A percentile compares a stretch with the other conserved stretches of the same genome.
phyloP scores from a whole-genome alignment of 2,113 vertebrate species.

The Promerops cafer region DNA sequence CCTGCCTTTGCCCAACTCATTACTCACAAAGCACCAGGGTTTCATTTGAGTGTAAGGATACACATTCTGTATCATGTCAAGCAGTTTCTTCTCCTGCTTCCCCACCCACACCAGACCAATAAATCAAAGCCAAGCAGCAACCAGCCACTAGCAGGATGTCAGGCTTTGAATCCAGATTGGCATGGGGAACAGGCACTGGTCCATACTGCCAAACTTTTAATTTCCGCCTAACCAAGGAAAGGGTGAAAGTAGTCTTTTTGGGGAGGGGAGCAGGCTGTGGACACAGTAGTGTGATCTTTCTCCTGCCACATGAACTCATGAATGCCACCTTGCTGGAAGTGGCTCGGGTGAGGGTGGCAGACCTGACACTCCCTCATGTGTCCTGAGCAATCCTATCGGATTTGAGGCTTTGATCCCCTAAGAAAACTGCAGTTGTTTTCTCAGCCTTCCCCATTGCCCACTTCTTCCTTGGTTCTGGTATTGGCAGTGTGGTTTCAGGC shows the following conservation, averaged over 20 bases:
- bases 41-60: neutral
- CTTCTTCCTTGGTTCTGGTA: neutral
- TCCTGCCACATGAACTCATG: rapidly evolving
- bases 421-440: neutral
- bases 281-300: neutral
- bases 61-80: neutral
- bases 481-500: neutral
- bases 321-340: neutral
- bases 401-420: neutral
- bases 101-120: neutral
- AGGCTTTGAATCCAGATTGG: neutral
- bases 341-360: rapidly evolving
- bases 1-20: neutral
- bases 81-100: neutral
- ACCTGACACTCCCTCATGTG: rapidly evolving
- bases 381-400: neutral
- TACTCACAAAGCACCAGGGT: neutral
- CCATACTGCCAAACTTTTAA: neutral
- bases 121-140: neutral
- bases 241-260: neutral
- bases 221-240: neutral
- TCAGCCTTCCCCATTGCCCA: neutral
- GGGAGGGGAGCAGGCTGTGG: neutral
- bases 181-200: neutral
- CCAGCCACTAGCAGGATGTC: neutral